These are phyloP conservation scores for Tonatia bakeri DNA, from an alignment of 2,113 vertebrate species.

Conservation along the genomic window DNA sequence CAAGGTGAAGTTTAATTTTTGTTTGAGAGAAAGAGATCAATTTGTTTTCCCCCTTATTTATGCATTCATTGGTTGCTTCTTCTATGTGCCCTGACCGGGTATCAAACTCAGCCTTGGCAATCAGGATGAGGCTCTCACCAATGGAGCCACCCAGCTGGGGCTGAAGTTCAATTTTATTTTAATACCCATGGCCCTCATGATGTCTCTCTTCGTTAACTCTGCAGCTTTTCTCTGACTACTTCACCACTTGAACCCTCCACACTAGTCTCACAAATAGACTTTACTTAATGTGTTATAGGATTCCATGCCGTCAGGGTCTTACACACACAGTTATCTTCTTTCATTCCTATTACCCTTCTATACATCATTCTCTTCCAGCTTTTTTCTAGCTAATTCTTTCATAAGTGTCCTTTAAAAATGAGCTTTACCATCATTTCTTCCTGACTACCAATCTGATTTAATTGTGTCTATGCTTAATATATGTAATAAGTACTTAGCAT, in stretches of 20 bases:
- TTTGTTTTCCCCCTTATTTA: too few relatives aligned
- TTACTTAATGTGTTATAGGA: not conserved
- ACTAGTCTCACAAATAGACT: not conserved
- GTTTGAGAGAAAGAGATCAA: too few relatives aligned
- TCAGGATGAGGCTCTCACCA: not conserved
- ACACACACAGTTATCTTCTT: not conserved
- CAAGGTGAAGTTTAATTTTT: not conserved
- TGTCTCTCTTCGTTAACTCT: not conserved
- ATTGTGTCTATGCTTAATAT: not conserved
- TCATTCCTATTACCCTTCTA: not conserved
- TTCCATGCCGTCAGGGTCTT: not conserved
- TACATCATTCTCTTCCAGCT: not conserved
- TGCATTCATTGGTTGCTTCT: too few relatives aligned
- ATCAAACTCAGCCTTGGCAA: too few relatives aligned
- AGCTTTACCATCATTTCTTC: not conserved
- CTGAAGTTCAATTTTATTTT: not conserved
- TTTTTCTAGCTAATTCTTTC: not conserved
- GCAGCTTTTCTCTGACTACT: not conserved
- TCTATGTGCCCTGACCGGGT: too few relatives aligned
- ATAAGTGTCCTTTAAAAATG: not conserved
- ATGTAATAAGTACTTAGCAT: not conserved
- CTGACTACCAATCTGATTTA: not conserved
- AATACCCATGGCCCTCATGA: not conserved
- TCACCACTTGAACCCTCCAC: not conserved
- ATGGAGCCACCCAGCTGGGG: not conserved